Conservation (phyloP, 2,113 vertebrate species). For the Suricata suricatta region DNA sequence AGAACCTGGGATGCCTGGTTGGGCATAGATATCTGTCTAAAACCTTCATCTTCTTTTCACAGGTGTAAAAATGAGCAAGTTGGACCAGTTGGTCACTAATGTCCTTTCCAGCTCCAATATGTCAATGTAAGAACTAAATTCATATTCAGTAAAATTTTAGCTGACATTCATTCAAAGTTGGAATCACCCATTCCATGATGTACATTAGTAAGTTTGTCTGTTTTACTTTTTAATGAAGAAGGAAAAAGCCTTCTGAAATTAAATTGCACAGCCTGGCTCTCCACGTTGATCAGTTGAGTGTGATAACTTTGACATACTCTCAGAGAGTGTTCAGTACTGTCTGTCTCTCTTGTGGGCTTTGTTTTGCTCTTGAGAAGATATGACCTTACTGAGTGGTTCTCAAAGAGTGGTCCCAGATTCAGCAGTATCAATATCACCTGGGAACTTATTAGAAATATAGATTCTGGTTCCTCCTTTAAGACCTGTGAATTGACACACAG, state of each 20-base stretch:
- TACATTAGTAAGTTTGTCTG: neutral
- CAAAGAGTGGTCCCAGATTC: neutral
- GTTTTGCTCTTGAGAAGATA: neutral
- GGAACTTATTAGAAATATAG: neutral
- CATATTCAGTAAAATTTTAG: neutral
- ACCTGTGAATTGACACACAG: neutral
- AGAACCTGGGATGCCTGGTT: neutral
- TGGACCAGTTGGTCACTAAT: neutral
- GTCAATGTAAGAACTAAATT: neutral
- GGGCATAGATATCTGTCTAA: neutral
- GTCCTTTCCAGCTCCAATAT: neutral
- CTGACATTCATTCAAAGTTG: neutral
- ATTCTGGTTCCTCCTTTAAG: neutral
- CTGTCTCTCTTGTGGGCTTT: neutral
- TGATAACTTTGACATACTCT: neutral
- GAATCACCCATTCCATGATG: neutral
- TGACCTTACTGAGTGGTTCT: neutral
- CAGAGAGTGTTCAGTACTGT: neutral
- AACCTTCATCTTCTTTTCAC: neutral
- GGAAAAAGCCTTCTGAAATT: neutral
- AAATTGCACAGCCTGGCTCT: neutral
- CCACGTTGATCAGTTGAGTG: neutral
- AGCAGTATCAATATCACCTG: neutral
- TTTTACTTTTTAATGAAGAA: neutral
- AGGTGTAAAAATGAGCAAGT: neutral